Conservation (phyloP, 2,888 invertebrate species). For the Scaptomyza cyrtandrae region DNA sequence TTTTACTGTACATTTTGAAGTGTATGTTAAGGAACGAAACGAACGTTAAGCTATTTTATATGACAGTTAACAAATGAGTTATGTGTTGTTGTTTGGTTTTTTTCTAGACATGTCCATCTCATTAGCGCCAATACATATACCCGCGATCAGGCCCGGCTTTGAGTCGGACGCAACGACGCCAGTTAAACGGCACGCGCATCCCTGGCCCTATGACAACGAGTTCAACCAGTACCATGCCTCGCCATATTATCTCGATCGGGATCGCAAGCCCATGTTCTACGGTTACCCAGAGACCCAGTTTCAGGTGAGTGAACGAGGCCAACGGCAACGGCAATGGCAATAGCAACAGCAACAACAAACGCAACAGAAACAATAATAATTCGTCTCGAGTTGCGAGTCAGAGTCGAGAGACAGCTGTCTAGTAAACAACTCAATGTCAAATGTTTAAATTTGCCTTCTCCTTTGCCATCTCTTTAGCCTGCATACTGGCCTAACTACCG, state of each 20-base stretch:
- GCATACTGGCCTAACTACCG: constrained; percentile 84
- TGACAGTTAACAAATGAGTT: constrained; percentile 8
- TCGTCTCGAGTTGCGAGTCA: constrained; percentile 20
- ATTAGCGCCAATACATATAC: constrained; percentile 93
- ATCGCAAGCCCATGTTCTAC: constrained; percentile 85
- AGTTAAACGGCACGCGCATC: constrained; percentile 84
- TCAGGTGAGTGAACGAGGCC: constrained; percentile 81
- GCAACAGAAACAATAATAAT: neutral
- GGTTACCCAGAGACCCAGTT: constrained; percentile 85
- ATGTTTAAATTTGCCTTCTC: constrained; percentile 9
- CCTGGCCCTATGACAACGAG: constrained; percentile 84
- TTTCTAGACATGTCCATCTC: constrained; percentile 86
- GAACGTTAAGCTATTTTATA: neutral
- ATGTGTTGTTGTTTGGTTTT: neutral
- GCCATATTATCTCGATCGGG: constrained; percentile 84
- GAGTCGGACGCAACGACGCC: constrained; percentile 85
- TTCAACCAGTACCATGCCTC: constrained; percentile 84
- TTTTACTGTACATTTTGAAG: neutral
- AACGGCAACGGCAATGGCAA: constrained; percentile 4
- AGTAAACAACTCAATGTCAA: constrained; percentile 66
- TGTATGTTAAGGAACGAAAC: constrained; percentile 1
- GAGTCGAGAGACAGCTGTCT: constrained; percentile 29
- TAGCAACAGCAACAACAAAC: neutral
- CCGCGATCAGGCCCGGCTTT: constrained; percentile 91
- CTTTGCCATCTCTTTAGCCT: constrained; percentile 62